These are phyloP conservation scores for Scaptomyza graminum DNA, from an alignment of 1,140 invertebrate genomes.

Conservation along the genomic window DNA sequence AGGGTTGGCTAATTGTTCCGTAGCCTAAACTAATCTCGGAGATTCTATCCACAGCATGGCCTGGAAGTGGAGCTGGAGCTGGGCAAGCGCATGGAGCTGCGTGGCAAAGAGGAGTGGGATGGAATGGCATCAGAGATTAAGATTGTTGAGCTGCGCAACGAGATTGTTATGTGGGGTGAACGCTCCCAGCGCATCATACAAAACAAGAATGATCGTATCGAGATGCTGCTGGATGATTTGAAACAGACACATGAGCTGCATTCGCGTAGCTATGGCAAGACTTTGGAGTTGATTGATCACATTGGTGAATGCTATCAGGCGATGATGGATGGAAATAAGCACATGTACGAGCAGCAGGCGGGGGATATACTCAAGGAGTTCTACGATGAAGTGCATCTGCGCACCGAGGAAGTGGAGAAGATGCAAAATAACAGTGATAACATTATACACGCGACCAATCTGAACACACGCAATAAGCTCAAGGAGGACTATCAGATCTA, in stretches of 20 bases:
- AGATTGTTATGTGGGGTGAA: constrained; percentile 61
- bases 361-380: constrained; percentile 68
- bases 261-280: constrained; percentile 42
- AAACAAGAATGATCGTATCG: constrained; percentile 65
- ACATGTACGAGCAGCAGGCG: constrained; percentile 63
- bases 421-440: constrained; percentile 68
- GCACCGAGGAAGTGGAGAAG: constrained; percentile 59
- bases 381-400: constrained; percentile 61
- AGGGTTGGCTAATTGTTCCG: too few species aligned
- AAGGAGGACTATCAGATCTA: constrained; percentile 66
- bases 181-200: constrained; percentile 45
- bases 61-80: constrained; percentile 62
- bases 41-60: constrained; percentile 46
- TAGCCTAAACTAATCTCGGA: too few species aligned
- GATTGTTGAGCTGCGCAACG: constrained; percentile 56
- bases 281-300: constrained; percentile 69
- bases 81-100: constrained; percentile 61
- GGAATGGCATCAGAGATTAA: constrained; percentile 67
- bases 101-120: constrained; percentile 60
- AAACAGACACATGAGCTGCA: constrained; percentile 62
- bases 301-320: constrained; percentile 62
- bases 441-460: constrained; percentile 70
- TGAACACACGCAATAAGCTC: constrained; percentile 57
- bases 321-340: constrained; percentile 48
- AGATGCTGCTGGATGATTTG: constrained; percentile 65